Conservation (phyloP, 1,140 invertebrate species). For the Macrobrachium nipponense region DNA sequence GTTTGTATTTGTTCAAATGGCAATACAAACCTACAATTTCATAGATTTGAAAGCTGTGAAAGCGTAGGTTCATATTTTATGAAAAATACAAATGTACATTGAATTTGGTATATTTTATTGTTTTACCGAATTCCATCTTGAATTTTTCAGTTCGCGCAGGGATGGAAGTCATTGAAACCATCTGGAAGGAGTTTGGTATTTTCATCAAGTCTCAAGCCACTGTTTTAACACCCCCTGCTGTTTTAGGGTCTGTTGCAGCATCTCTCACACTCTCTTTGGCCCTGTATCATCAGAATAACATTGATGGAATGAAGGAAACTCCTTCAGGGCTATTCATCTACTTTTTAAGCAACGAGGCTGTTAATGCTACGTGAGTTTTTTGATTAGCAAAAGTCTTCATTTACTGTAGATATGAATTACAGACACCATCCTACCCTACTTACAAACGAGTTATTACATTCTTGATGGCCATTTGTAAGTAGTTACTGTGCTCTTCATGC, state of each 20-base stretch:
- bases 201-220: conserved; percentile 40
- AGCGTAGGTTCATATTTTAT: too few relatives aligned
- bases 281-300: background rate
- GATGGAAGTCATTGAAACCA: conserved; percentile 6
- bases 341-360: conserved; percentile 50
- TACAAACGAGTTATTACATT: too few relatives aligned
- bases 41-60: too few relatives aligned
- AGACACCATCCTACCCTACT: too few relatives aligned
- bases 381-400: background rate
- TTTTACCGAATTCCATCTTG: background rate
- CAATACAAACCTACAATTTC: too few relatives aligned
- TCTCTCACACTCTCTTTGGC: conserved; percentile 50
- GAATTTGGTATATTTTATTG: too few relatives aligned
- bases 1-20: too few relatives aligned
- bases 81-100: too few relatives aligned
- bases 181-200: conserved; percentile 43
- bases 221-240: conserved; percentile 44
- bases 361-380: conserved; percentile 51
- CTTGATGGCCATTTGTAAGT: too few relatives aligned
- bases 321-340: conserved; percentile 40
- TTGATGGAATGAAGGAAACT: conserved; percentile 21
- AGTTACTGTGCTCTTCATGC: too few relatives aligned
- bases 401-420: background rate
- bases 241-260: conserved; percentile 38
- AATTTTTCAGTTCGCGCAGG: conserved; percentile 18